These are phyloP conservation scores for Heliocidaris tuberculata DNA, from an alignment of 35 echinoderm and acorn worm species.

Conservation along the genomic window DNA sequence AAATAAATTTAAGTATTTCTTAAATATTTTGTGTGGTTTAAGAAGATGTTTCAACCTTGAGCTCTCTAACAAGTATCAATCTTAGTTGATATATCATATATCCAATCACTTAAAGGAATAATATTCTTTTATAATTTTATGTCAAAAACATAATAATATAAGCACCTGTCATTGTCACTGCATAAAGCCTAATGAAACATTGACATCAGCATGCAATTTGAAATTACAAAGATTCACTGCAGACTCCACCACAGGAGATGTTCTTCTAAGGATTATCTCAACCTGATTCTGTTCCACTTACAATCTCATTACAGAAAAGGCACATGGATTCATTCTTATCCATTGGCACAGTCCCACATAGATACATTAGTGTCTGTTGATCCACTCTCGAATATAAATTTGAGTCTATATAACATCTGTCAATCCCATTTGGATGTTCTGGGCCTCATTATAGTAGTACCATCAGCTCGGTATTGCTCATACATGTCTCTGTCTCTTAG, in stretches of 20 bases:
- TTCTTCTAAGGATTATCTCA: not conserved
- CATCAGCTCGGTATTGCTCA: constrained; percentile 78
- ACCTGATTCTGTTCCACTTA: not conserved
- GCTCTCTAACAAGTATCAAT: too few species aligned
- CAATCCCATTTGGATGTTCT: constrained; percentile 93
- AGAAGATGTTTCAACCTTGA: too few species aligned
- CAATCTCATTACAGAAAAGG: not conserved
- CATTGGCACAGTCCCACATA: not conserved
- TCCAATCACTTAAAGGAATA: too few species aligned
- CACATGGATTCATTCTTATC: not conserved
- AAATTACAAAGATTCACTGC: not conserved
- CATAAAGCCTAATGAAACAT: not conserved
- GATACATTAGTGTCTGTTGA: not conserved
- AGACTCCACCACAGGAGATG: not conserved
- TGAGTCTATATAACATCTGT: not conserved
- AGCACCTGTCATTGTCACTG: too few species aligned
- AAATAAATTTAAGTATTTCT: too few species aligned
- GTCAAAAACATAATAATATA: too few species aligned
- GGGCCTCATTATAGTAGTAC: constrained; percentile 59
- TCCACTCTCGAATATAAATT: not conserved
- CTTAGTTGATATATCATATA: too few species aligned
- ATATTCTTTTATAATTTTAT: too few species aligned
- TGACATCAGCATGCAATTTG: not conserved
- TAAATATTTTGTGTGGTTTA: too few species aligned
- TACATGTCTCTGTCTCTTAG: constrained; percentile 76